Percentiles rank a stretch among this genome's conserved stretches.
Evolutionary conservation across 2,113 vertebrate genomes (phyloP).

Genomic region (Myotis brandtii): DNA sequence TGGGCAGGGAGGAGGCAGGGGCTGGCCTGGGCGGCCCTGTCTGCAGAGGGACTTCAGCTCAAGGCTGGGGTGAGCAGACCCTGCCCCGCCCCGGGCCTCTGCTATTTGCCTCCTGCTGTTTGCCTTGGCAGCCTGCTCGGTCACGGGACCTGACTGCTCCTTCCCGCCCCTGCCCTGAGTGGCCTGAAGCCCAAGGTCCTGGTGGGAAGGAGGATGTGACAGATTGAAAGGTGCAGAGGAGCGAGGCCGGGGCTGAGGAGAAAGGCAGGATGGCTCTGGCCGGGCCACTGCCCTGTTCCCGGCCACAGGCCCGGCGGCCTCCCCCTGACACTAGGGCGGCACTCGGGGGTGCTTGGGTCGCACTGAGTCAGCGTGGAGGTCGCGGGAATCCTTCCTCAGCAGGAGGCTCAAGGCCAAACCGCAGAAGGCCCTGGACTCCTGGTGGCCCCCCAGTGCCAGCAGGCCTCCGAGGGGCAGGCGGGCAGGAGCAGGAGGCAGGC

Average conservation of each 20-base stretch:
- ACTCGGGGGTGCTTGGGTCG: neutral
- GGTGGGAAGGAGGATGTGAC: constrained; percentile 57
- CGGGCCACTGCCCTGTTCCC: neutral
- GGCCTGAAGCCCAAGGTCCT: constrained; percentile 51
- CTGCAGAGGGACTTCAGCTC: neutral
- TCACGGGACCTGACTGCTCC: neutral
- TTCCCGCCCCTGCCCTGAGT: constrained; percentile 43
- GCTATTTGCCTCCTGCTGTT: constrained; percentile 74
- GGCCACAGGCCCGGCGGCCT: neutral
- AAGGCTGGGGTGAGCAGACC: constrained; percentile 51
- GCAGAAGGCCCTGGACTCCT: neutral
- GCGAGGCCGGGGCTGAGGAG: neutral
- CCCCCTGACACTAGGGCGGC: neutral
- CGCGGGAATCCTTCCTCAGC: neutral
- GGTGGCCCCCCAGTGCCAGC: neutral
- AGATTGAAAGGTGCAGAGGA: constrained; percentile 27
- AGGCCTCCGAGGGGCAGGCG: neutral
- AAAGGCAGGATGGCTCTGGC: neutral
- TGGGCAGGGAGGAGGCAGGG: neutral
- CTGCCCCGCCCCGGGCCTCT: constrained; percentile 53
- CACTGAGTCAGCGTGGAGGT: neutral
- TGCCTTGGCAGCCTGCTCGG: constrained; percentile 71
- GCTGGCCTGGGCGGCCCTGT: neutral
- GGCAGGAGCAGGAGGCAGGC: neutral
- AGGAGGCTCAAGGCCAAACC: neutral